Base-by-base conservation (phyloP, 2,888 invertebrate genomes). In the Nipponacmea schrenckii region DNA sequence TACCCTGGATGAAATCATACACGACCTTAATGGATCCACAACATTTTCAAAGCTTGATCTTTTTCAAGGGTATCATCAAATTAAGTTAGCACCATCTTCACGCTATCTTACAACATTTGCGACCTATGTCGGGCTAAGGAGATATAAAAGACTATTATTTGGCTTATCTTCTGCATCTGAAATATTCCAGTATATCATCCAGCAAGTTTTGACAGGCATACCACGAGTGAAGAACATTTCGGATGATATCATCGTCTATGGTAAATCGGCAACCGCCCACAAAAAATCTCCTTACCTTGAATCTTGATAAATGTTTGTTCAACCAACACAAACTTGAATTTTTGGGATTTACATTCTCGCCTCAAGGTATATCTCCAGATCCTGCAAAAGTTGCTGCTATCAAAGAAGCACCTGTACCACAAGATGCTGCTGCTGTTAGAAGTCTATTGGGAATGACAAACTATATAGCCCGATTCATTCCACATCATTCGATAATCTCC, bases 131-230 rank as follows among this genome's bases (percentile, higher is more conserved):
- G 50, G 50, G n/a, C n/a, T n/a, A n/a, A n/a, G n/a, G n/a, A n/a
- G n/a, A n/a, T n/a, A 46, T 15, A 26, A 26, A 20, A 27, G 27
- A 63, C 26, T 63, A 62, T 77, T 71, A 17, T 82, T 80, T 71
- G 82, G 81, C 12, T 72, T 78, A 15, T 77, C 73, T 1, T 88
- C 87, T 67, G 90, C 90, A 7, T 86, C 88, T 0, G 90, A 90
- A 80, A 79, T 88, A 1, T 90, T 89, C 74, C 88, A 90, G 79
- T 87, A 89, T 79, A 82, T 81, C 1, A 71, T 90, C 44, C 85
- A 86, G 73, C 75, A 78, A 74, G 82, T 89, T 10, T 67, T 90
- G 2, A 46, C 74, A 50, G 79, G 77, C 5, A 86, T 86, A 26
- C 79, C 85, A 50, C 87, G 87, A 0, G 82, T 80, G 3, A 74